Evolutionary conservation across 2,797 vertebrate species (phyloP).

Genomic region (Garrulus glandarius): DNA sequence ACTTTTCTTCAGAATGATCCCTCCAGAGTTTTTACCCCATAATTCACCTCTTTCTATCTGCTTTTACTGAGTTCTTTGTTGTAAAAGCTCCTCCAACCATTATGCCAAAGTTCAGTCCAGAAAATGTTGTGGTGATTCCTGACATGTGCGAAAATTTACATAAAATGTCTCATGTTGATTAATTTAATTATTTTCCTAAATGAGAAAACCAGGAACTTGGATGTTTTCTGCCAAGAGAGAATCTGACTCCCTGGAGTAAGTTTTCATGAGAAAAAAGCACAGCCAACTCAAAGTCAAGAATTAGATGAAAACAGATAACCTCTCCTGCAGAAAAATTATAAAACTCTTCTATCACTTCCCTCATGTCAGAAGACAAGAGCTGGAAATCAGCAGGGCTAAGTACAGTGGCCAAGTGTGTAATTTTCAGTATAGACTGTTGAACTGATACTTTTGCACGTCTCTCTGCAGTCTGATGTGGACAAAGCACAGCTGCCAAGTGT

Average conservation of each 20-base stretch:
- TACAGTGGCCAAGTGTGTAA: background rate
- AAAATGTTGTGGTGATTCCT: background rate
- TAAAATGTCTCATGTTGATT: background rate
- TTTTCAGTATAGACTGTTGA: background rate
- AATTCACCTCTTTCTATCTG: background rate
- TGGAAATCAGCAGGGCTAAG: background rate
- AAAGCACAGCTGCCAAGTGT: conserved; percentile 4
- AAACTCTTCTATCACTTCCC: background rate
- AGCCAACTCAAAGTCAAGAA: background rate
- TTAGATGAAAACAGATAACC: background rate
- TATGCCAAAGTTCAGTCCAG: background rate
- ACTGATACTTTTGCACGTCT: background rate
- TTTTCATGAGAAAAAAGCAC: background rate
- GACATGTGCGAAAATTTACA: background rate
- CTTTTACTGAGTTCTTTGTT: background rate
- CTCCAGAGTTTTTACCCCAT: background rate
- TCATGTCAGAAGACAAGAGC: background rate
- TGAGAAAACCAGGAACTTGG: background rate
- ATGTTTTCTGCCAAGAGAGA: background rate
- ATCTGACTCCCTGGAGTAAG: background rate
- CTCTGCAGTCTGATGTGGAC: background rate
- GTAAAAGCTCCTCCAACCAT: background rate
- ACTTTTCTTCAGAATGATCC: background rate
- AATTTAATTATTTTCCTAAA: background rate
- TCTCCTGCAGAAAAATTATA: background rate